Evolutionary conservation across 2,797 vertebrate genomes (phyloP), one percentile per base, ranked within the genome.

Genomic region (Sitta carolinensis): DNA sequence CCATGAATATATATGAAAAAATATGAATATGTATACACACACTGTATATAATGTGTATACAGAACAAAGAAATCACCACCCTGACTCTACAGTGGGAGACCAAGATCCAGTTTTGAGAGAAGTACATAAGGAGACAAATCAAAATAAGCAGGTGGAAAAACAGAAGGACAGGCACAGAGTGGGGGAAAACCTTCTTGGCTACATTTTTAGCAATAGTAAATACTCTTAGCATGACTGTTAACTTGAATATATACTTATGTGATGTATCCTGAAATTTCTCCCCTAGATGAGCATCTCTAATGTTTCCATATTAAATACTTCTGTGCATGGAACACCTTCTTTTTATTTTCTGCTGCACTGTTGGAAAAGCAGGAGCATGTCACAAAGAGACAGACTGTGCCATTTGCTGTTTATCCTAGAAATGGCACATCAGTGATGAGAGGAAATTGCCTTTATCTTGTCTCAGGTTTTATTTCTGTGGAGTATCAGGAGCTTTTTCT

Each of bases 401-500:
- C 10, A 5, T 86, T 76, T 83, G 30, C 76, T 74, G 79, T 72
- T 89, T 90, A 58, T 84, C 84, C 70, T 16, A 43, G 58, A 72
- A 61, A 75, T 36, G 66, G 36, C 72, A 96, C 66, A 66, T 63
- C 3, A 1, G 40, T 63, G 66, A 88, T 77, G 76, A 80, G 62
- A 88, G 73, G 68, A 86, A 87, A 93, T 93, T 92, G 73, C 48
- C 69, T 90, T 86, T 93, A 88, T 83, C 74, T 54, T 72, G 32
- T 89, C 76, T 87, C 45, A 64, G 45, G 51, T 69, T 96, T 92
- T 93, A 55, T 76, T 94, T 93, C 84, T 84, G 55, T 21, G 32
- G 62, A 85, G 45, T 40, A 89, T 68, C 67, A 75, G 55, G 32
- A 76, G 67, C 36, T 82, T 91, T 91, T 94, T 70, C 67, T 86